These are phyloP conservation scores for Xanthia togata DNA, from an alignment of 2,888 invertebrate genomes.

Conservation along the genomic window DNA sequence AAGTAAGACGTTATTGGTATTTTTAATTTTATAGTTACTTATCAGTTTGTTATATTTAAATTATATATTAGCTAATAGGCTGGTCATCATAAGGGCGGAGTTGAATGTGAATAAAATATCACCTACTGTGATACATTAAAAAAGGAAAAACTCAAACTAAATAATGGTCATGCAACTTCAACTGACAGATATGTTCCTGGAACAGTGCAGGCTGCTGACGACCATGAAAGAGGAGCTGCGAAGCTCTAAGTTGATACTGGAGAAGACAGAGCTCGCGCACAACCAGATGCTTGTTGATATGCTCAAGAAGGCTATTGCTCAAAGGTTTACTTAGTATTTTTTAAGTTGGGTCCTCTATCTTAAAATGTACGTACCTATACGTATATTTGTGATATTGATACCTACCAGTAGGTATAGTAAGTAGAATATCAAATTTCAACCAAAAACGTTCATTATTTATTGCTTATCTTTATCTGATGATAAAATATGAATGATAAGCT, in stretches of 20 bases:
- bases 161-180: neutral
- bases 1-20: too few species aligned
- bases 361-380: too few species aligned
- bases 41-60: neutral
- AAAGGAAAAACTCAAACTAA: too few species aligned
- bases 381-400: too few species aligned
- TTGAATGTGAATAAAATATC: too few species aligned
- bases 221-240: slow-evolving; percentile 77
- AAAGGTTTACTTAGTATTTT: slow-evolving; percentile 61
- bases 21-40: neutral
- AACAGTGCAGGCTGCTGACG: slow-evolving; percentile 77
- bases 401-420: too few species aligned
- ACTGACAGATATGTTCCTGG: slow-evolving; percentile 76
- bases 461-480: too few species aligned
- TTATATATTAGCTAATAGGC: neutral
- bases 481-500: too few species aligned
- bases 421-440: neutral
- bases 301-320: slow-evolving; percentile 68
- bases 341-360: too few species aligned
- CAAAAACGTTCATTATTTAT: neutral
- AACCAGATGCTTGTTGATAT: slow-evolving; percentile 72
- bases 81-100: too few species aligned
- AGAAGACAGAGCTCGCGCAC: slow-evolving; percentile 69
- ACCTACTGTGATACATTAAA: too few species aligned
- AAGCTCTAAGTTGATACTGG: slow-evolving; percentile 70